Conservation (phyloP, 2,888 invertebrate genomes). For the Bhutanitis thaidina region DNA sequence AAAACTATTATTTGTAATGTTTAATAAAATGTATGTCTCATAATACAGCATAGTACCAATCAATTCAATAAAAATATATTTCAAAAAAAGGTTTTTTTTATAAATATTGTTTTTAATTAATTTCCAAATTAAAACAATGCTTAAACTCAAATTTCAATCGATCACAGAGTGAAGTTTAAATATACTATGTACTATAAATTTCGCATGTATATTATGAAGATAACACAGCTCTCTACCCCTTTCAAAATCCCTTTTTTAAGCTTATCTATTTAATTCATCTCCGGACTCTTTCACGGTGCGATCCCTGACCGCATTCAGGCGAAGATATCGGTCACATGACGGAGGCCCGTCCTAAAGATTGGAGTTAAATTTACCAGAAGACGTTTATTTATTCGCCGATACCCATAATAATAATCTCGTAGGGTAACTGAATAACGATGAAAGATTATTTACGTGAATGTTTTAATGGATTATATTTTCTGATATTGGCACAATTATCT, state of each 20-base stretch:
- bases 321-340: conserved; percentile 73
- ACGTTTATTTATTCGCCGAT: conserved; percentile 73
- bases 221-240: conserved; percentile 42
- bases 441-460: conserved; percentile 36
- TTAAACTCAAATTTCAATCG: too few relatives aligned
- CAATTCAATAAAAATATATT: too few relatives aligned
- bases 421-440: conserved; percentile 50
- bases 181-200: too few relatives aligned
- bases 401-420: conserved; percentile 58
- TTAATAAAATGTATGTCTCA: too few relatives aligned
- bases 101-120: too few relatives aligned
- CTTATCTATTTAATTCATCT: conserved; percentile 77
- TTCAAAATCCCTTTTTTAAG: conserved; percentile 60
- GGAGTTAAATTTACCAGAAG: conserved; percentile 77
- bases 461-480: conserved; percentile 28
- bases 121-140: too few relatives aligned
- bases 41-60: too few relatives aligned
- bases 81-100: too few relatives aligned
- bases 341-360: conserved; percentile 61
- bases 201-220: conserved; percentile 25
- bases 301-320: conserved; percentile 68
- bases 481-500: conserved; percentile 3
- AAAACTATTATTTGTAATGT: too few relatives aligned
- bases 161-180: too few relatives aligned
- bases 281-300: conserved; percentile 68